These are phyloP conservation scores for Dromiciops gliroides DNA, from an alignment of 2,113 vertebrate genomes.

Conservation along the genomic window DNA sequence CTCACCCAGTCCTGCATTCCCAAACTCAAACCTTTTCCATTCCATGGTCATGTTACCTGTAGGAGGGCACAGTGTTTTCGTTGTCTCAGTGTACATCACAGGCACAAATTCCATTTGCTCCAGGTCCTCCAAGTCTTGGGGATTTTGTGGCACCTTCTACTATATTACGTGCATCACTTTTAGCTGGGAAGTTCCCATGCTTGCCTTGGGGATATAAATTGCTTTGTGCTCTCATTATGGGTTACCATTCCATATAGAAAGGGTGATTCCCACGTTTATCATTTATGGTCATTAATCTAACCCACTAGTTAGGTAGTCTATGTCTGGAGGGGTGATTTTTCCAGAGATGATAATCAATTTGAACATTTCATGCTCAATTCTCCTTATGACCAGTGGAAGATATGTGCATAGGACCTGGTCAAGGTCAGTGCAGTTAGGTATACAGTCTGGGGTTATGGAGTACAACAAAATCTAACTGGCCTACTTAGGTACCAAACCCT, in stretches of 20 bases:
- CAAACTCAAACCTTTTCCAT: conserved; percentile 47
- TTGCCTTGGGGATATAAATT: conserved; percentile 18
- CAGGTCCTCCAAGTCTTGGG: conserved; percentile 19
- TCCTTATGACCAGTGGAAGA: background rate
- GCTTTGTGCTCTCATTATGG: conserved; percentile 40
- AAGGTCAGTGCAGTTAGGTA: background rate
- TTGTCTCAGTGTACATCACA: conserved; percentile 42
- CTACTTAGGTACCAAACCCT: conserved; percentile 31
- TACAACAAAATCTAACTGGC: conserved; percentile 22
- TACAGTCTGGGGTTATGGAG: conserved; percentile 7
- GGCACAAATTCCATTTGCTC: conserved; percentile 42
- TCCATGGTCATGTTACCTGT: conserved; percentile 11
- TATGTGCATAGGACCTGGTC: conserved; percentile 14
- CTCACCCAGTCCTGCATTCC: conserved; percentile 28
- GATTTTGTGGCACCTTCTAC: conserved; percentile 41
- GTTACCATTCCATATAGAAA: conserved; percentile 22
- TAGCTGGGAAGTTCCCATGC: background rate
- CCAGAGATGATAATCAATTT: background rate
- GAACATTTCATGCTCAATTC: background rate
- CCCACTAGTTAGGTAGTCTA: background rate
- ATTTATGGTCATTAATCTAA: conserved; percentile 14
- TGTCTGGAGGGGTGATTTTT: conserved; percentile 37
- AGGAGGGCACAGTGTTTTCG: conserved; percentile 21
- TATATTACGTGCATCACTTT: conserved; percentile 40
- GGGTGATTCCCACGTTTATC: conserved; percentile 22